Percentiles rank a stretch among this genome's conserved stretches.
phyloP scores from a whole-genome alignment of 2,888 invertebrate genomes.

The Sphaeridia pumilis region DNA sequence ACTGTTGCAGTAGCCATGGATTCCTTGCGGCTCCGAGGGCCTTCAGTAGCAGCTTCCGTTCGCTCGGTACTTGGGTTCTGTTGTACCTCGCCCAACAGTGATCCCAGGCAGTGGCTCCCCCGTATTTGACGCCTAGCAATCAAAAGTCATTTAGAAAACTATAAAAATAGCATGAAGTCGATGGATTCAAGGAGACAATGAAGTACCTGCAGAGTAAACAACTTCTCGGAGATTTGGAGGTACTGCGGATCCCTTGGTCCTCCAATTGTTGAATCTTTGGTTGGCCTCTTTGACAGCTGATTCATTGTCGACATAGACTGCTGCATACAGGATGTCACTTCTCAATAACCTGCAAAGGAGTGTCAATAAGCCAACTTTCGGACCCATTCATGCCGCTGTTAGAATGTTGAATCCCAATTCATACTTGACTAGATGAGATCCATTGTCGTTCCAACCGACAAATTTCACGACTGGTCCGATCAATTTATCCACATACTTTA shows the following conservation, averaged over 20 bases:
- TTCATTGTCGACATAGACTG: slow-evolving; percentile 58
- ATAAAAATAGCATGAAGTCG: no score
- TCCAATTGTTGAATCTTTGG: slow-evolving; percentile 59
- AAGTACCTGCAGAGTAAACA: slow-evolving; percentile 48
- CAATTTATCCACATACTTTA: slow-evolving; percentile 50
- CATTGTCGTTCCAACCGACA: slow-evolving; percentile 54
- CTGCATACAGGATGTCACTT: slow-evolving; percentile 57
- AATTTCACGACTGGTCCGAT: slow-evolving; percentile 49
- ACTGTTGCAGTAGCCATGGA: slow-evolving; percentile 71
- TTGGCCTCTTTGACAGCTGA: slow-evolving; percentile 58
- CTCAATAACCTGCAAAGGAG: slow-evolving; percentile 52
- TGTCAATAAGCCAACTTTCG: not conserved
- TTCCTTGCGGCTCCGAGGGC: slow-evolving; percentile 60
- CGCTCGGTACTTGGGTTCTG: slow-evolving; percentile 54
- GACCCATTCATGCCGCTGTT: not conserved
- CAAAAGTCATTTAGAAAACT: no score
- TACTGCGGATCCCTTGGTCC: slow-evolving; percentile 49
- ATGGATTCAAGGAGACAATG: not conserved
- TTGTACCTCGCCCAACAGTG: slow-evolving; percentile 62
- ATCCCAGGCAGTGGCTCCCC: slow-evolving; percentile 61
- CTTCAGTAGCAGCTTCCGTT: slow-evolving; percentile 56
- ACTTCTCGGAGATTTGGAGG: slow-evolving; percentile 63
- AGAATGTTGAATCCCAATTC: not conserved
- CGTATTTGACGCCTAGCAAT: slow-evolving; percentile 60
- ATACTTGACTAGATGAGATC: slow-evolving; percentile 43